Conservation (phyloP, 2,888 invertebrate genomes). For the Galeruca laticollis region DNA sequence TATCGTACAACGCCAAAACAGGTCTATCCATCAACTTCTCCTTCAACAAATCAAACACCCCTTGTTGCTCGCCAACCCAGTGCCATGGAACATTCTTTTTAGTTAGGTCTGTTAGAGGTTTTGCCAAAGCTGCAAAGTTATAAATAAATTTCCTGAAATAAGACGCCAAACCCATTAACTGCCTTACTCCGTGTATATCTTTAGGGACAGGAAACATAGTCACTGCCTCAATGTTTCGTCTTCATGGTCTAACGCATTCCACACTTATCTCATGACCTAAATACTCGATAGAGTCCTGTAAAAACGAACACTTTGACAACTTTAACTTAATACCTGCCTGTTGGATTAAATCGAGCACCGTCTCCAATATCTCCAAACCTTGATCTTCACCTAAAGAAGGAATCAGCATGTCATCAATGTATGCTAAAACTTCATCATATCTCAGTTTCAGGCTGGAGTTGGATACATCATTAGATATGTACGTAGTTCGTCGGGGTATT, state of each 20-base stretch:
- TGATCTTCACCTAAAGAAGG: no score
- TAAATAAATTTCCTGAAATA: no score
- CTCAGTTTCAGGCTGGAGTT: no score
- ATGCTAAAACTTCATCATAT: no score
- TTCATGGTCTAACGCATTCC: slow-evolving; percentile 34
- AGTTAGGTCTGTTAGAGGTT: not conserved
- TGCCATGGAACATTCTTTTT: slow-evolving; percentile 28
- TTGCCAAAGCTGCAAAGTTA: not conserved
- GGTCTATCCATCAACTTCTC: slow-evolving; percentile 40
- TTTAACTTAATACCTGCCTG: slow-evolving; percentile 40
- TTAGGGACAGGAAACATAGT: slow-evolving; percentile 51
- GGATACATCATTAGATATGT: no score
- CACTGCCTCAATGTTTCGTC: slow-evolving; percentile 50
- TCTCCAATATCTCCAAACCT: no score
- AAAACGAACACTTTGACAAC: slow-evolving; percentile 41
- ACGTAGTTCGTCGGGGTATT: no score
- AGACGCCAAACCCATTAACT: slow-evolving; percentile 47
- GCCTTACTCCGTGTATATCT: slow-evolving; percentile 44
- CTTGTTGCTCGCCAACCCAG: slow-evolving; percentile 40
- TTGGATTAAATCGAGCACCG: slow-evolving; percentile 28
- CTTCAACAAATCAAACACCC: slow-evolving; percentile 43
- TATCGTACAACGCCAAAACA: no score
- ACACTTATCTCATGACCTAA: slow-evolving; percentile 40
- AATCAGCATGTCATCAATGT: no score
- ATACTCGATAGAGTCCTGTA: slow-evolving; percentile 39